These are phyloP conservation scores for Sepiola atlantica DNA, from an alignment of 2,888 invertebrate species.

Conservation along the genomic window DNA sequence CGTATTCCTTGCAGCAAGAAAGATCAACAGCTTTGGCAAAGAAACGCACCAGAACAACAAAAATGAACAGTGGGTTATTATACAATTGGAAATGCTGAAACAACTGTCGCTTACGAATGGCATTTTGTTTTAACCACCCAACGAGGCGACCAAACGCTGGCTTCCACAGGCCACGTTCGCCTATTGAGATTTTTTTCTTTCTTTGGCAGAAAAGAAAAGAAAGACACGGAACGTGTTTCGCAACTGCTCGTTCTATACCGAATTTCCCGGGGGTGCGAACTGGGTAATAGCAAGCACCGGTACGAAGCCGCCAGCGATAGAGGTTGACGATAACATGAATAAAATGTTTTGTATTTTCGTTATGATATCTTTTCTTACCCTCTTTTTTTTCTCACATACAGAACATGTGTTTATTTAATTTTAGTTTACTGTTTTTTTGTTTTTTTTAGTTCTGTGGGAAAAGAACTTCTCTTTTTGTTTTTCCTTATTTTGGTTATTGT, in stretches of 20 bases:
- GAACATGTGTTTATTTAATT: not conserved
- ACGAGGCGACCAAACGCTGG: conserved; percentile 20
- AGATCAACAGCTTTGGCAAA: conserved; percentile 37
- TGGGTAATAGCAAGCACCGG: conserved; percentile 18
- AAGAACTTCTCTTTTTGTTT: not conserved
- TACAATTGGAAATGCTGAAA: conserved; percentile 38
- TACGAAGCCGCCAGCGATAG: not conserved
- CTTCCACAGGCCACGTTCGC: conserved; percentile 16
- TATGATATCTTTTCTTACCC: not conserved
- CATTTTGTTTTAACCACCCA: conserved; percentile 40
- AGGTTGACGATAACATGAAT: not conserved
- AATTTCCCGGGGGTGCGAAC: conserved; percentile 11
- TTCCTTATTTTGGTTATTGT: conserved; percentile 36
- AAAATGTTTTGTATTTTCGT: not conserved
- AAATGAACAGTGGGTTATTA: conserved; percentile 16
- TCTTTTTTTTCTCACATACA: not conserved
- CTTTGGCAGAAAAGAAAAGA: not conserved
- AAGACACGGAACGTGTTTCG: not conserved
- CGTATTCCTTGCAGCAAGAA: not conserved
- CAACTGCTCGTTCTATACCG: not conserved
- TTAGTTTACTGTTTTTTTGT: not conserved
- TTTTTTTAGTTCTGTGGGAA: not conserved
- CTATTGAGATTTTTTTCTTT: not conserved
- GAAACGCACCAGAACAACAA: not conserved
- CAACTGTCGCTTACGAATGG: conserved; percentile 44